Conservation (phyloP, 2,888 invertebrate genomes). For the Pediacus dermestoides region DNA sequence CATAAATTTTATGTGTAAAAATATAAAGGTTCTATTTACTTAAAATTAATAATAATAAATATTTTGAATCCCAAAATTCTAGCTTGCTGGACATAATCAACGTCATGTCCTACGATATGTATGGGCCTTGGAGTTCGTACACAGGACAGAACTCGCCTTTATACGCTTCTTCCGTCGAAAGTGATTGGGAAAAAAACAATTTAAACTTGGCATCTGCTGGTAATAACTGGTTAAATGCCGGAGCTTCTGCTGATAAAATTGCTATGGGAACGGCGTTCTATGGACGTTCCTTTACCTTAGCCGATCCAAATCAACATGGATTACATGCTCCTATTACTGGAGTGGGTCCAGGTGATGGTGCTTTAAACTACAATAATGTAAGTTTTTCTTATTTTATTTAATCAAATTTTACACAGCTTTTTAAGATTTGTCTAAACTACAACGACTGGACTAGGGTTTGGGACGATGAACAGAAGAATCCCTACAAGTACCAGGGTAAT, state of each 20-base stretch:
- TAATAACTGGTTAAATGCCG: slow-evolving; percentile 53
- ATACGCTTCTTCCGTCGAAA: slow-evolving; percentile 50
- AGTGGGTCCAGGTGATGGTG: slow-evolving; percentile 60
- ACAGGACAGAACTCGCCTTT: slow-evolving; percentile 69
- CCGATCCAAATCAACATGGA: slow-evolving; percentile 44
- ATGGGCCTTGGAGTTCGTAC: slow-evolving; percentile 55
- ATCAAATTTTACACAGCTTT: neutral
- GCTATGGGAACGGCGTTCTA: slow-evolving; percentile 67
- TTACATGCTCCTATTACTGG: slow-evolving; percentile 58
- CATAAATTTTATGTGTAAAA: too few species aligned
- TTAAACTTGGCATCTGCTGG: slow-evolving; percentile 47
- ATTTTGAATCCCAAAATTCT: too few species aligned
- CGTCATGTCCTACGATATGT: slow-evolving; percentile 7
- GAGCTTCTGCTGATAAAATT: slow-evolving; percentile 59
- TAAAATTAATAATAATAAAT: too few species aligned
- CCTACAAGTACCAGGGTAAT: slow-evolving; percentile 20
- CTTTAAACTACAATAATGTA: slow-evolving; percentile 64
- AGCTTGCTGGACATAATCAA: slow-evolving; percentile 1
- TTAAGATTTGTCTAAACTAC: slow-evolving; percentile 20
- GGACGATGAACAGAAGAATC: slow-evolving; percentile 24
- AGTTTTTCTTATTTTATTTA: neutral
- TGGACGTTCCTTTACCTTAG: slow-evolving; percentile 64
- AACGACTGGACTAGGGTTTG: slow-evolving; percentile 19
- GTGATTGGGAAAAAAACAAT: slow-evolving; percentile 19
- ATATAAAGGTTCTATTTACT: too few species aligned